Evolutionary conservation across 2,888 invertebrate genomes (phyloP), one percentile per base, ranked within the genome.

Genomic region (Gandaritis pyraliata): DNA sequence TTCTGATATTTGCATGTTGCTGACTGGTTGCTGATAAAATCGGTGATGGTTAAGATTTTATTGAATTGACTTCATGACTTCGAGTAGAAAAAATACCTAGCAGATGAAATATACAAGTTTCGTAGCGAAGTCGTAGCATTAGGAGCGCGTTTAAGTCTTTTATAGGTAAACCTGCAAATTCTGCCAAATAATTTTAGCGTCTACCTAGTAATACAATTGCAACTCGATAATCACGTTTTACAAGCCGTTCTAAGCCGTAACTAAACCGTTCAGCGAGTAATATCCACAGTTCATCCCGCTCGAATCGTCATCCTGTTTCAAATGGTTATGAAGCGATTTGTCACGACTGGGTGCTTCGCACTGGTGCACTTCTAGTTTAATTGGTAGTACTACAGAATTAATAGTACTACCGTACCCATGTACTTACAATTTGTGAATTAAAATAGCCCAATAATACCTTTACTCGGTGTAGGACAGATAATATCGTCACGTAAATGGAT

Each of bases 251-350:
- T 33, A 33, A 10, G 33, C 23, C 3, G 23, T 23, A 69, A 60
- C 49, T 45, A 57, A 55, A 59, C 63, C 54, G 65, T 64, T 46
- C 33, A 53, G 51, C 64, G 46, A 69, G 69, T 61, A 64, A 53
- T 53, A 53, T 58, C 15, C 51, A 53, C 43, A 51, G 62, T 65
- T 66, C 61, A 61, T 63, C 56, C 56, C 61, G 56, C 52, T 48
- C 33, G 55, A 66, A 65, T n/a, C n/a, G n/a, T n/a, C n/a, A n/a
- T n/a, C 65, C 61, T 41, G 66, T 66, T 62, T 65, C 64, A 65
- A 65, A 69, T 69, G 46, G 62, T 30, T 67, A 69, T 62, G 61
- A 58, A 66, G 61, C 53, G 57, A 69, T 69, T 67, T 61, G 65
- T 61, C 65, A 69, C 61, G 66, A 64, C 63, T 58, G 52, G 56